Evolutionary conservation across 2,113 vertebrate genomes (phyloP).

Genomic region (Prunella fulvescens): DNA sequence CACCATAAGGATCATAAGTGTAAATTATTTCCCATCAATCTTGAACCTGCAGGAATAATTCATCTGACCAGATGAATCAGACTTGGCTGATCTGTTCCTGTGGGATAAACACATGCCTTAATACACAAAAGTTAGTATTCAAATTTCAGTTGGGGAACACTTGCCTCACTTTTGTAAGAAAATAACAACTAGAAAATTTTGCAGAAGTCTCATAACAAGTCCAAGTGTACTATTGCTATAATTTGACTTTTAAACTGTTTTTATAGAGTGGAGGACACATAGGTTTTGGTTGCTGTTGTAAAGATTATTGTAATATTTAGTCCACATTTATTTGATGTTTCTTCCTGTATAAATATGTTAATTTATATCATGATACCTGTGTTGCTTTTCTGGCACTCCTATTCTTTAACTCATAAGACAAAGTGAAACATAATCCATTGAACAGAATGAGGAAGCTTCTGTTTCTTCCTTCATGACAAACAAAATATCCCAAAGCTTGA

Average conservation of each 20-base stretch:
- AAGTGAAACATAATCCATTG: not conserved
- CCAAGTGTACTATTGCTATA: not conserved
- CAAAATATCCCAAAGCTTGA: not conserved
- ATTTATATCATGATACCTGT: not conserved
- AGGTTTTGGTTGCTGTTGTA: not conserved
- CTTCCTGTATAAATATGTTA: not conserved
- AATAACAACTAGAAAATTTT: not conserved
- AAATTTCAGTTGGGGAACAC: not conserved
- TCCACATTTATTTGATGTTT: not conserved
- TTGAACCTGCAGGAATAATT: not conserved
- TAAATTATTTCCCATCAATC: not conserved
- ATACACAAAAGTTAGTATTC: not conserved
- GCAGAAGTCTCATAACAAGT: not conserved
- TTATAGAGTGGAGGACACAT: not conserved
- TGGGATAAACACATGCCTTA: not conserved
- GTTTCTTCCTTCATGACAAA: not conserved
- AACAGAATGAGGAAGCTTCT: not conserved
- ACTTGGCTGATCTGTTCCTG: not conserved
- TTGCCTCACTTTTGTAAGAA: not conserved
- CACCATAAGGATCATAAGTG: not conserved
- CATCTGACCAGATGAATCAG: not conserved
- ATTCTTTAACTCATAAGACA: not conserved
- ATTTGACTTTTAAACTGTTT: not conserved
- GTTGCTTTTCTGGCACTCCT: not conserved
- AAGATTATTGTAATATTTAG: not conserved